Percentiles rank a stretch among this genome's conserved stretches.
Conservation (phyloP, 2,888 invertebrate genomes). For the Amblyteles armatorius region DNA sequence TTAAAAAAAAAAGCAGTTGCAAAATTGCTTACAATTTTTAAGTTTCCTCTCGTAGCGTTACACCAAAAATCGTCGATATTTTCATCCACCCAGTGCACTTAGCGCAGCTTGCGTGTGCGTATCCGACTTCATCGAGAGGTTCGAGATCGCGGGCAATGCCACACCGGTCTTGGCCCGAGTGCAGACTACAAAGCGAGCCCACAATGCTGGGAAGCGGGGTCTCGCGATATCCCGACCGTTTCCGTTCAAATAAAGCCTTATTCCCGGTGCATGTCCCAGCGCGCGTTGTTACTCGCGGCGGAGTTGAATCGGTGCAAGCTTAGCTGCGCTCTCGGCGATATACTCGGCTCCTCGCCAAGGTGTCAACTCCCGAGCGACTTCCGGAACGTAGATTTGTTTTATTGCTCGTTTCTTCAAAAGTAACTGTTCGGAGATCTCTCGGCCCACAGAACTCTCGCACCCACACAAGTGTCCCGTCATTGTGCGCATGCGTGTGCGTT, state of each 20-base stretch:
- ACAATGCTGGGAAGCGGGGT: conserved; percentile 80
- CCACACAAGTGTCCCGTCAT: conserved; percentile 12
- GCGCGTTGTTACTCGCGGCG: conserved; percentile 58
- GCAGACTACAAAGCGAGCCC: conserved; percentile 79
- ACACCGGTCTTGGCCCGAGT: conserved; percentile 31
- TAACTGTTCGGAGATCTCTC: conserved; percentile 53
- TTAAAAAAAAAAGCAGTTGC: too few relatives aligned
- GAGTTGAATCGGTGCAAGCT: conserved; percentile 49
- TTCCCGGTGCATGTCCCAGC: conserved; percentile 78
- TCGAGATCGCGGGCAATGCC: conserved; percentile 16
- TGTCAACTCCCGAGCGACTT: conserved; percentile 78
- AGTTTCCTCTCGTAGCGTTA: neutral
- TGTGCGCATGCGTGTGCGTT: neutral
- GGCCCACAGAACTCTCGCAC: conserved; percentile 52
- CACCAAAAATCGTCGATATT: conserved; percentile 10
- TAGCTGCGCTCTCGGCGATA: conserved; percentile 54
- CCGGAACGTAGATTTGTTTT: conserved; percentile 77
- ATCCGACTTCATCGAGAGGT: conserved; percentile 22
- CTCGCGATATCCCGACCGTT: conserved; percentile 78
- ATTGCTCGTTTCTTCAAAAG: conserved; percentile 68
- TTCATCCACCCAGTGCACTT: conserved; percentile 4
- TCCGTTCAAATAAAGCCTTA: conserved; percentile 81
- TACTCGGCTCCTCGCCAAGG: conserved; percentile 53
- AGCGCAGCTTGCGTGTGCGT: neutral
- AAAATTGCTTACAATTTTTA: too few relatives aligned